Evolutionary conservation across 2,113 vertebrate species (phyloP), one percentile per base, ranked within the genome.

Genomic region (Phalacrocorax pelagicus): DNA sequence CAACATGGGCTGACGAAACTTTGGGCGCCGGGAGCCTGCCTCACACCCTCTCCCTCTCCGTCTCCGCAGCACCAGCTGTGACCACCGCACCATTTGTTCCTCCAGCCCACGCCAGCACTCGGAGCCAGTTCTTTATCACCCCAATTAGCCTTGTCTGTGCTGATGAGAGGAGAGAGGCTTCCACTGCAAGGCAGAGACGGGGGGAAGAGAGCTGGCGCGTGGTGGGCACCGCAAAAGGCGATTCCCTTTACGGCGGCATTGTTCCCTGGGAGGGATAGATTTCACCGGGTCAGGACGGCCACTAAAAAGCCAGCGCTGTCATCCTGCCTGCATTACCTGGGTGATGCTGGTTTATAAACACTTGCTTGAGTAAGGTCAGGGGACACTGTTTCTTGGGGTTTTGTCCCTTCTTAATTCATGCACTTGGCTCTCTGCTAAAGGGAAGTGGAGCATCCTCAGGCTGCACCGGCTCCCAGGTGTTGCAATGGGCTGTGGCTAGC

Each of bases 151-250:
- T 96, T 95, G 96, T 96, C 95, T 77, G 96, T 96, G 93, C 95
- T 97, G 97, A 96, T 97, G 95, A 94, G 96, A 90, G 91, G 92
- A 92, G 96, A 94, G 96, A 95, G 95, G 82, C 75, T 96, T 26
- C 81, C 92, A 52, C 81, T 57, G 82, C 91, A 49, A 75, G 75
- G 87, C 85, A 52, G 44, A 83, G 84, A 79, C 7, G 49, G 69
- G 95, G 86, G 88, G 66, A 74, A 73, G 40, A 62, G 87, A 72
- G 67, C 58, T 30, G 20, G 29, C 34, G 19, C 7, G 16, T 8
- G 13, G 72, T 4, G 86, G 94, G 94, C 49, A 40, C 27, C 2
- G 12, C 6, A 4, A 71, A 61, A 57, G 83, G 93, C 65, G 17
- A 52, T 12, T 66, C 62, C 79, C 47, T n/a, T 44, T 7, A 19